phyloP scores from a whole-genome alignment of 1,140 invertebrate species.

The Myzus persicae region DNA sequence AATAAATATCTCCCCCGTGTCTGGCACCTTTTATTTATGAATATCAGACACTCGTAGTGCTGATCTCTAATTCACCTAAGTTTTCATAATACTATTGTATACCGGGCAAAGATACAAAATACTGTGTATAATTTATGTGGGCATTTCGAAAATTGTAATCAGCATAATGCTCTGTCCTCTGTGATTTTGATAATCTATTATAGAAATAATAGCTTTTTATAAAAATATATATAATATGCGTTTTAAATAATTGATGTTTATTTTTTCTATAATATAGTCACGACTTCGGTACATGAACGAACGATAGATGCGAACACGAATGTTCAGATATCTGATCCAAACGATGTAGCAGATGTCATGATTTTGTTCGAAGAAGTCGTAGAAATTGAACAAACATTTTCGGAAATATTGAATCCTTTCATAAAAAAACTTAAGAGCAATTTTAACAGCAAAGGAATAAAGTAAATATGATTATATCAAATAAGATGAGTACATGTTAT shows the following conservation, averaged over 20 bases:
- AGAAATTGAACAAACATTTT: not conserved
- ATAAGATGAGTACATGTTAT: too few relatives aligned
- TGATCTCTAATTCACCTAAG: too few relatives aligned
- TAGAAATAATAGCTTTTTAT: not conserved
- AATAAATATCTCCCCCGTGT: not conserved
- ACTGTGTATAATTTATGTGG: too few relatives aligned
- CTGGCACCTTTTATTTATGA: not conserved
- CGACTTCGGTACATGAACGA: not conserved
- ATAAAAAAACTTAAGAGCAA: not conserved
- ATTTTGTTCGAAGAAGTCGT: not conserved
- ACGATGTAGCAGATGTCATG: slow-evolving; percentile 2
- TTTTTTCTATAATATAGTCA: not conserved
- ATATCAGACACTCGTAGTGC: not conserved
- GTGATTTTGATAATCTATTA: not conserved
- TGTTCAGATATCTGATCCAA: not conserved
- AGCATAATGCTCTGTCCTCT: not conserved
- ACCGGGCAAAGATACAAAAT: too few relatives aligned
- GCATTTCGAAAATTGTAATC: not conserved
- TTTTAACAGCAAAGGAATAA: not conserved
- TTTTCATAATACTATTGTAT: too few relatives aligned
- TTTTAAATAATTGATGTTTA: not conserved
- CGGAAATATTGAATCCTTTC: not conserved
- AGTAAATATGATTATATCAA: not conserved
- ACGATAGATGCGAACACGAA: not conserved
- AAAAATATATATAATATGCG: not conserved